These are phyloP conservation scores for Pampus argenteus DNA, from an alignment of 2,797 vertebrate species.

Conservation along the genomic window DNA sequence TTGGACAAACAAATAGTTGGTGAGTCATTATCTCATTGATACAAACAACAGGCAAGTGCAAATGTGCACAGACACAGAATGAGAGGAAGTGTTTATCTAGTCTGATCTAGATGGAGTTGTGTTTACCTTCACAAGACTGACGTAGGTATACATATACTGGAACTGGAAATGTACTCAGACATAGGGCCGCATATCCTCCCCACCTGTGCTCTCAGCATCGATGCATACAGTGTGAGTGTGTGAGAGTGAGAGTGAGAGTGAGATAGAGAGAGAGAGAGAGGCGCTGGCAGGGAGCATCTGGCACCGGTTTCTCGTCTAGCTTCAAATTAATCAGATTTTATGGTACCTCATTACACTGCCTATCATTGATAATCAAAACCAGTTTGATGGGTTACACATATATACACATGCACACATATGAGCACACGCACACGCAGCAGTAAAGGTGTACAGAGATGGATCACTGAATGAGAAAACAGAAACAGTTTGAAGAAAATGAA, in stretches of 20 bases:
- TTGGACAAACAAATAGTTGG: slow-evolving; percentile 12
- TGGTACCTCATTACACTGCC: slow-evolving; percentile 78
- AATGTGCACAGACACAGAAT: slow-evolving; percentile 38
- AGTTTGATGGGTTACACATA: slow-evolving; percentile 53
- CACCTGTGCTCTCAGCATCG: slow-evolving; percentile 3
- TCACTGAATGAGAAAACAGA: slow-evolving; percentile 58
- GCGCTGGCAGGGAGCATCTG: slow-evolving; percentile 71
- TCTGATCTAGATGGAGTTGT: slow-evolving; percentile 51
- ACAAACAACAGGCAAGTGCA: slow-evolving; percentile 19
- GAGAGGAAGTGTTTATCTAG: slow-evolving; percentile 57
- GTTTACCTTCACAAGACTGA: slow-evolving; percentile 58
- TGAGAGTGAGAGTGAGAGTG: slow-evolving; percentile 1
- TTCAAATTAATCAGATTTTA: slow-evolving; percentile 80
- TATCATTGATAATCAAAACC: slow-evolving; percentile 79
- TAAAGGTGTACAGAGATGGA: slow-evolving; percentile 21
- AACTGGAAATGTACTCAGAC: slow-evolving; percentile 45
- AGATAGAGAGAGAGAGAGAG: slow-evolving; percentile 12
- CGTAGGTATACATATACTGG: slow-evolving; percentile 44
- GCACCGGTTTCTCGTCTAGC: slow-evolving; percentile 59
- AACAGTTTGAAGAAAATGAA: slow-evolving; percentile 61
- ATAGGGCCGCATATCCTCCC: slow-evolving; percentile 34
- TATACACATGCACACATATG: slow-evolving; percentile 10
- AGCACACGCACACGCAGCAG: not conserved
- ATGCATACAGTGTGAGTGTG: not conserved
- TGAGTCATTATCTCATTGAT: slow-evolving; percentile 12